These are phyloP conservation scores for Crocodylus rhombifer DNA, from an alignment of 2,797 vertebrate species.

Conservation along the genomic window DNA sequence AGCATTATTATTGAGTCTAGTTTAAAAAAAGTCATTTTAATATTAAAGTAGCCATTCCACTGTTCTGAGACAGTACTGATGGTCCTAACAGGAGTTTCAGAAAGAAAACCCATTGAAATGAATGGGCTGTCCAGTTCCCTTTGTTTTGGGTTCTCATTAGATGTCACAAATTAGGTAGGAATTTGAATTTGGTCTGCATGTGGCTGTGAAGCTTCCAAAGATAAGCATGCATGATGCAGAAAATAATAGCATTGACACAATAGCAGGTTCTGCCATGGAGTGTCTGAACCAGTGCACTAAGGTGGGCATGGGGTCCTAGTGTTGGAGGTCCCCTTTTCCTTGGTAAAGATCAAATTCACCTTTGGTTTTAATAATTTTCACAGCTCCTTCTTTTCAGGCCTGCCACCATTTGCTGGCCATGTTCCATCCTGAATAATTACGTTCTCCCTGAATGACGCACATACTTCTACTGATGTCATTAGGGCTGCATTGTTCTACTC, in stretches of 20 bases:
- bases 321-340: not conserved
- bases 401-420: accelerated
- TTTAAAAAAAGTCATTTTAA: not conserved
- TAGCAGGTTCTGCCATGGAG: not conserved
- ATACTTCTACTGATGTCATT: not conserved
- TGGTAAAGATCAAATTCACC: not conserved
- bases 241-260: not conserved
- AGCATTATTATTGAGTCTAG: not conserved
- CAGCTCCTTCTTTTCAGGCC: not conserved
- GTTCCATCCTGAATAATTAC: not conserved
- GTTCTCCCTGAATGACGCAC: not conserved
- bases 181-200: not conserved
- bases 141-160: not conserved
- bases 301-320: not conserved
- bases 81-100: not conserved
- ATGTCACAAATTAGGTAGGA: not conserved
- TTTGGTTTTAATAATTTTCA: not conserved
- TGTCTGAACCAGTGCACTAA: not conserved
- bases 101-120: not conserved
- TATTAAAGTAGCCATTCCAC: not conserved
- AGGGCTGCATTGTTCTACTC: not conserved
- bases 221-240: accelerated
- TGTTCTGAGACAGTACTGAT: not conserved
- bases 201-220: not conserved
- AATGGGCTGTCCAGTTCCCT: not conserved